Evolutionary conservation across 2,888 invertebrate species (phyloP), one percentile per base, ranked within the genome.

Genomic region (Euclidia mi): DNA sequence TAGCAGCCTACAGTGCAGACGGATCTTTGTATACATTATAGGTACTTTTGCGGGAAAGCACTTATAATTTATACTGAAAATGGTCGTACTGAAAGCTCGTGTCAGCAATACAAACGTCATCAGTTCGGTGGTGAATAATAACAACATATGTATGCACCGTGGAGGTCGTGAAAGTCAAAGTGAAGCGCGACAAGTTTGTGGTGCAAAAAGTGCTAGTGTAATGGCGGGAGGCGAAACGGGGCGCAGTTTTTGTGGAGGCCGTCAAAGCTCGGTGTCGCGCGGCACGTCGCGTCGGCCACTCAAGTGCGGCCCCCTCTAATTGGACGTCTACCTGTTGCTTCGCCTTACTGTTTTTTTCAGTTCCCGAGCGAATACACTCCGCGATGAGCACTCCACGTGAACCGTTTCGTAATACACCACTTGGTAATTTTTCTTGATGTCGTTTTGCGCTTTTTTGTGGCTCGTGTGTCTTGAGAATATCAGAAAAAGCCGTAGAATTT

Each of bases 301-400:
- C 87, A 84, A 89, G 87, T 83, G 82, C 86, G 88, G 84, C 85
- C 82, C 83, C 75, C 90, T 88, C 92, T 94, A 94, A 94, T 94
- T 94, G 94, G 93, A 90, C 84, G 88, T 88, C 90, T 92, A 94
- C 94, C 94, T 94, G 94, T 94, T 94, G 94, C 91, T 83, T 83
- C 81, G 76, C 80, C 88, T 88, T 86, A 84, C 82, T 81, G 82
- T 87, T 88, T 90, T 89, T 91, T 89, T 86, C 79, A 81, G 77
- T 70, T 79, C 69, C 77, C 78, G 71, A 78, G 81, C 71, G 87
- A 87, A 84, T 80, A 85, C 83, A 80, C 81, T 82, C 77, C 57
- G 78, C 79, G 88, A 87, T 83, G 85, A 89, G 84, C 82, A 78
- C 83, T 86, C 80, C 84, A 88, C 88, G 87, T 88, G 85, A 86